Percentiles rank a stretch among this genome's conserved stretches.
phyloP scores from a whole-genome alignment of 2,113 vertebrate genomes.

The Apistogramma diplotaenia region DNA sequence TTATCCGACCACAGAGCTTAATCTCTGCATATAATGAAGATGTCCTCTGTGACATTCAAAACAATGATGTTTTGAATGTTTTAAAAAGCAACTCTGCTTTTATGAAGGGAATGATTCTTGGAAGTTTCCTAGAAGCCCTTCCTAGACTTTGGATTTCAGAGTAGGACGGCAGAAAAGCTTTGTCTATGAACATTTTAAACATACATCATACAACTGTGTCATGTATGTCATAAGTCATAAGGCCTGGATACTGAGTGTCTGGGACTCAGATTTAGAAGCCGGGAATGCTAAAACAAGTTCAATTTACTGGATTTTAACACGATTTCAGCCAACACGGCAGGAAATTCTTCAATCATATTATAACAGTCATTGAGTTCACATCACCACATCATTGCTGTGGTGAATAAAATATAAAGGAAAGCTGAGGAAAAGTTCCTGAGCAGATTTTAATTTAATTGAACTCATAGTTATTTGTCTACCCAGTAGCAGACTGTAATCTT shows the following conservation, averaged over 20 bases:
- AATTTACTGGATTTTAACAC: background rate
- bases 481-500: accelerated
- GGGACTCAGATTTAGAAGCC: background rate
- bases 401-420: background rate
- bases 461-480: background rate
- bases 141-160: background rate
- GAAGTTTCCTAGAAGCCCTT: background rate
- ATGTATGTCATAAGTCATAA: background rate
- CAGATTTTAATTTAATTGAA: background rate
- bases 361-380: background rate
- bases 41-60: constrained; percentile 27
- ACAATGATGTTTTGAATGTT: no score
- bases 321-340: background rate
- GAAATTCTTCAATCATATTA: background rate
- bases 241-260: background rate
- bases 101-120: background rate
- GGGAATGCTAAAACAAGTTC: background rate
- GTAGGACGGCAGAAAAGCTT: background rate
- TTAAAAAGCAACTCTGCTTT: background rate
- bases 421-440: background rate
- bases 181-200: background rate
- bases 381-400: background rate
- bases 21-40: constrained; percentile 37
- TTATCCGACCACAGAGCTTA: constrained; percentile 35
- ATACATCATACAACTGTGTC: background rate